Base-by-base conservation (phyloP, 2,113 vertebrate species). In the Sinocyclocheilus maitianheensis region DNA sequence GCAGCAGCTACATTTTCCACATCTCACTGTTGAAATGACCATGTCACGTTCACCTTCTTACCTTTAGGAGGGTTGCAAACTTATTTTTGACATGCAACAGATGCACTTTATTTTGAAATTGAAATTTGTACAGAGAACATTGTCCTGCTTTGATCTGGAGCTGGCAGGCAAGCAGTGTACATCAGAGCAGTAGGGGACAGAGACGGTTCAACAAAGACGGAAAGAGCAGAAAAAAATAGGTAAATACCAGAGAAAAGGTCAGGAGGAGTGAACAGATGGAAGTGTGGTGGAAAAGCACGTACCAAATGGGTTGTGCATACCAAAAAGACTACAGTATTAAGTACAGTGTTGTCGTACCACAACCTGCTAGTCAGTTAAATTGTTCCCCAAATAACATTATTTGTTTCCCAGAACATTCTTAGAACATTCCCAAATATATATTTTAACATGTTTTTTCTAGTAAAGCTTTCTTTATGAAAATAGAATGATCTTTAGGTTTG, bases 181-280 rank as follows among this genome's bases (percentile, higher is more conserved):
- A 53, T 34, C 63, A 67, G 46, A 53, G 80, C 62, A 83, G 65
- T 55, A 12, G 40, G 12, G 63, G 65, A 72, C 18, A 8, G 12
- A 53, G 3, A 69, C 30, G 1, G 65, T 37, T 11, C 26, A 83
- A 83, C 46, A 72, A 46, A 81, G 60, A 81, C 12, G 1, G 34
- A 22, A 40, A 65, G 58, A 83, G 75, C 79, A 26, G 62, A 65
- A 30, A 46, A 51, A 67, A 81, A 62, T 58, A 48, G n/a, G 58
- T 81, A 5, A 55, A 55, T 26, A 40, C 16, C 46, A 53, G 48
- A 55, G 46, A 37, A 83, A 83, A 83, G 81, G 65, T 83, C 65
- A 83, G 43, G 65, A 72, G 63, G 24, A 72, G 65, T 55, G 18
- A 77, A 26, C 75, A 55, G 75, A 77, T 55, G 43, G 60, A 67